A percentile compares a stretch with the other conserved stretches of the same genome.
phyloP scores from a whole-genome alignment of 2,888 invertebrate species.

The Napeogenes inachia region DNA sequence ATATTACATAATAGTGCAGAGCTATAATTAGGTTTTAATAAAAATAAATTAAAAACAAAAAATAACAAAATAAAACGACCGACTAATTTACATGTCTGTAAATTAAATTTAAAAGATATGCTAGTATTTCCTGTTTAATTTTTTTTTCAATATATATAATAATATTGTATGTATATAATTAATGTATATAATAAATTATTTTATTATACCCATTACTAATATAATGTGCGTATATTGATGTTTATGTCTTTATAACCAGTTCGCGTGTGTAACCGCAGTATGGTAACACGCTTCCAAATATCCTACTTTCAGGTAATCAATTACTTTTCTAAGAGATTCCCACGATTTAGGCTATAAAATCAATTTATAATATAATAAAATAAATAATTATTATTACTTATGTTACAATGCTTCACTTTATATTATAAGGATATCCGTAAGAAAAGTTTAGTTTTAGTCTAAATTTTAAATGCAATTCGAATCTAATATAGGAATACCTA shows the following conservation, averaged over 20 bases:
- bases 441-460: too few relatives aligned
- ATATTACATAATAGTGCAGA: too few relatives aligned
- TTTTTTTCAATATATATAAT: neutral
- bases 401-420: neutral
- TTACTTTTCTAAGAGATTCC: conserved; percentile 25
- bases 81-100: too few relatives aligned
- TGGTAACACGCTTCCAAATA: conserved; percentile 51
- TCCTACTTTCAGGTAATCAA: conserved; percentile 33
- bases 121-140: too few relatives aligned
- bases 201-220: conserved; percentile 44
- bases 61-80: too few relatives aligned
- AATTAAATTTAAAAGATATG: too few relatives aligned
- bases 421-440: too few relatives aligned
- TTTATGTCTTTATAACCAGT: conserved; percentile 69
- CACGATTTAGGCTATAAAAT: conserved; percentile 14
- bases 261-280: conserved; percentile 63
- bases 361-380: neutral
- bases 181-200: conserved; percentile 21
- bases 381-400: neutral
- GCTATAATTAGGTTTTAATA: too few relatives aligned
- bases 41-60: too few relatives aligned
- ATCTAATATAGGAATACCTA: too few relatives aligned
- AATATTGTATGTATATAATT: conserved; percentile 6
- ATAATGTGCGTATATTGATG: conserved; percentile 48
- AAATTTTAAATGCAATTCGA: too few relatives aligned